Evolutionary conservation across 2,113 vertebrate species (phyloP), one percentile per base, ranked within the genome.

Genomic region (Polyodon spathula): DNA sequence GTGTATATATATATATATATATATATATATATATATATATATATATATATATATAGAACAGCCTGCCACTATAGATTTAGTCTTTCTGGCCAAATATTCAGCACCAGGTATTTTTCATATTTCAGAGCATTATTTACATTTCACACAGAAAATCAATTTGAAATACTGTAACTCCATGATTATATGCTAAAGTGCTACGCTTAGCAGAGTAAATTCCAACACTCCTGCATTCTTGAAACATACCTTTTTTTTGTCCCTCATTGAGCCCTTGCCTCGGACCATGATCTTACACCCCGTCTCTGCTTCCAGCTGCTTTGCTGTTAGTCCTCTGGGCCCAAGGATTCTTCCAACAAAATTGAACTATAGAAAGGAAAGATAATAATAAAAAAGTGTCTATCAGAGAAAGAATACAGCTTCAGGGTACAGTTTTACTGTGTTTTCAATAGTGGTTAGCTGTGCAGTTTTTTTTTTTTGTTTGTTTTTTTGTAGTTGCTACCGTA

Each of bases 241-340:
- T 82, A 96, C 96, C 94, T 99, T 99, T 79, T 99, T 99, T 78
- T 99, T 99, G 85, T 99, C 96, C 68, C 96, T 90, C 96, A 98
- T 99, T 61, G 96, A 99, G 69, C 93, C 94, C 78, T 98, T 98
- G 65, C 96, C 96, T 88, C 96, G 93, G 71, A 99, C 96, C 96
- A 99, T 99, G 63, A 99, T 99, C 81, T 99, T 99, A 82, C 96
- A 99, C 82, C 96, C 96, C 9, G 96, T 99, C 84, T 99, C 96
- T 60, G 96, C 94, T 71, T 99, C 96, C 72, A 98, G 89, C 62
- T 98, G 95, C 71, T 99, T 99, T 60, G 96, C 96, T 48, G 96
- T 99, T 74, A 99, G 88, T 75, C 96, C 96, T 69, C 96, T 89
- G 11, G 96, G 96, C 67, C 96, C 96, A 78, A 99, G 91, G 83